Evolutionary conservation across 2,888 invertebrate species (phyloP).

Genomic region (Drosophila quasianomalipes): DNA sequence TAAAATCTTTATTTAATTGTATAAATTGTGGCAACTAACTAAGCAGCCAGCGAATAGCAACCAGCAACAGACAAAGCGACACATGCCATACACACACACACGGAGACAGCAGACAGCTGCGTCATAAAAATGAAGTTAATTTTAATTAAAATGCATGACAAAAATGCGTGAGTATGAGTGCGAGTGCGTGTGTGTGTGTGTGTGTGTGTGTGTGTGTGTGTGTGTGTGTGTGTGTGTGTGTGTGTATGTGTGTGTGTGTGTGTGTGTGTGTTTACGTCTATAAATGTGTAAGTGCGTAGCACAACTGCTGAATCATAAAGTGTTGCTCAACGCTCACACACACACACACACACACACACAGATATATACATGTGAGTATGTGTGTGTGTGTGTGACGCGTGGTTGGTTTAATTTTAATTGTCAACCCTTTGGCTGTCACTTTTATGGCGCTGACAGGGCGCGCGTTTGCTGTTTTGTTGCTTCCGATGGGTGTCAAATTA

Average conservation of each 20-base stretch:
- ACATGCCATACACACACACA: constrained; percentile 45
- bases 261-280: background rate
- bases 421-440: constrained; percentile 73
- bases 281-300: constrained; percentile 11
- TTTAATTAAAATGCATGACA: constrained; percentile 79
- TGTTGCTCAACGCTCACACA: constrained; percentile 25
- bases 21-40: constrained; percentile 75
- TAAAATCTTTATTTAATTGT: constrained; percentile 81
- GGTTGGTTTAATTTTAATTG: constrained; percentile 73
- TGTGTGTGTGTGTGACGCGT: constrained; percentile 21
- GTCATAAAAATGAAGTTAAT: constrained; percentile 81
- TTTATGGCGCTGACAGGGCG: constrained; percentile 52
- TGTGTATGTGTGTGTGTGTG: constrained; percentile 1
- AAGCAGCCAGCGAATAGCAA: constrained; percentile 37
- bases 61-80: constrained; percentile 49
- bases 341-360: constrained; percentile 10
- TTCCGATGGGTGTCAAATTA: constrained; percentile 77
- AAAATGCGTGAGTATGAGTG: constrained; percentile 59
- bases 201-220: constrained; percentile 4
- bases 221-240: background rate
- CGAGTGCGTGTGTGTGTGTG: background rate
- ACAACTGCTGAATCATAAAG: constrained; percentile 75
- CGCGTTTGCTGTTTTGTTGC: constrained; percentile 39
- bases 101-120: constrained; percentile 31
- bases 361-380: constrained; percentile 2